phyloP scores from a whole-genome alignment of 1,140 invertebrate species.

The Papilio helenus region DNA sequence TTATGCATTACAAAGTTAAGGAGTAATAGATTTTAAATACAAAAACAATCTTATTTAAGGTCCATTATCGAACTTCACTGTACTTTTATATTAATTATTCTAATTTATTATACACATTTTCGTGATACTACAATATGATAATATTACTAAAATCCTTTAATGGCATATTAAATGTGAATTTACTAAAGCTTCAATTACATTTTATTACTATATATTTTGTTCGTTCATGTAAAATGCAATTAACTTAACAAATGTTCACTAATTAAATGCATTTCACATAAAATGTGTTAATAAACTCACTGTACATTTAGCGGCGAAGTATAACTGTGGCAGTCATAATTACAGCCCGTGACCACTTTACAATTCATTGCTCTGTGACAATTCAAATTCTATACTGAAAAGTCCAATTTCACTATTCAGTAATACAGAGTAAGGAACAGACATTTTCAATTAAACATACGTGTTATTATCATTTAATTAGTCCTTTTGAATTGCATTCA shows the following conservation, averaged over 20 bases:
- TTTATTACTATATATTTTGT: conserved; percentile 12
- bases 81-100: too few relatives aligned
- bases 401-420: not conserved
- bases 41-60: too few relatives aligned
- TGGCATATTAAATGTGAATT: not conserved
- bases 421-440: too few relatives aligned
- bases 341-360: not conserved
- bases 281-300: conserved; percentile 6
- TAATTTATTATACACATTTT: not conserved
- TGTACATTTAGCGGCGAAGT: not conserved
- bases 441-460: too few relatives aligned
- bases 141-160: not conserved
- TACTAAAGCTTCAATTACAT: not conserved
- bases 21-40: not conserved
- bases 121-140: not conserved
- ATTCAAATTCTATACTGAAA: not conserved
- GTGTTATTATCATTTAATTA: too few relatives aligned
- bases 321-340: conserved; percentile 5
- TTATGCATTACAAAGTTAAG: not conserved
- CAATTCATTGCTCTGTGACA: not conserved
- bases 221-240: conserved; percentile 25
- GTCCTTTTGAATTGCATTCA: too few relatives aligned
- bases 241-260: conserved; percentile 13
- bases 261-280: conserved; percentile 23
- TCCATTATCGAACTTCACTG: too few relatives aligned